Evolutionary conservation across 2,113 vertebrate genomes (phyloP).

Genomic region (Pseudorasbora parva): DNA sequence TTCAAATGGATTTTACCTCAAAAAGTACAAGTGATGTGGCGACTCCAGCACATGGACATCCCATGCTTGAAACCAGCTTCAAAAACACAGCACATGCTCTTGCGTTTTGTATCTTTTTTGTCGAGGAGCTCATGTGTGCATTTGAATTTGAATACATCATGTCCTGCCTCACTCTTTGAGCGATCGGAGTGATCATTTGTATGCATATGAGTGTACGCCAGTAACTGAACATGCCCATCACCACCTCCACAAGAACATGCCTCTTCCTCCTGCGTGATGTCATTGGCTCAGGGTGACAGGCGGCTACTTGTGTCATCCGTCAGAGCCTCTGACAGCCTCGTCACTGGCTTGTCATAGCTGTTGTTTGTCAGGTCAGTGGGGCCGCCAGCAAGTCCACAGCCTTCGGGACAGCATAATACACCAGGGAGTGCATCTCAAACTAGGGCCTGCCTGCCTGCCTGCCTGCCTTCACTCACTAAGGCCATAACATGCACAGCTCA

Average conservation of each 20-base stretch:
- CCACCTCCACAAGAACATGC: constrained; percentile 2
- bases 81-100: neutral
- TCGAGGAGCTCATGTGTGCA: neutral
- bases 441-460: neutral
- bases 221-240: neutral
- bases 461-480: constrained; percentile 6
- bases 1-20: too few species aligned
- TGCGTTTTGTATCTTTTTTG: neutral
- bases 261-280: constrained; percentile 31
- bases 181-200: neutral
- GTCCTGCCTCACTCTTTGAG: neutral
- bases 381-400: constrained; percentile 39
- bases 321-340: constrained; percentile 65
- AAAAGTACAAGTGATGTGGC: neutral
- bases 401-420: neutral
- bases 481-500: neutral
- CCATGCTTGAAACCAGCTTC: neutral
- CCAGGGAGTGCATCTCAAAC: neutral
- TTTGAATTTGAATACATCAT: neutral
- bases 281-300: constrained; percentile 39
- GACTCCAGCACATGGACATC: neutral
- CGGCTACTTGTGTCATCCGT: constrained; percentile 66
- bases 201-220: neutral
- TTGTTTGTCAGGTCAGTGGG: constrained; percentile 64
- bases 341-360: constrained; percentile 66